Conservation (phyloP, 2,797 vertebrate species). For the Leuciscus waleckii region DNA sequence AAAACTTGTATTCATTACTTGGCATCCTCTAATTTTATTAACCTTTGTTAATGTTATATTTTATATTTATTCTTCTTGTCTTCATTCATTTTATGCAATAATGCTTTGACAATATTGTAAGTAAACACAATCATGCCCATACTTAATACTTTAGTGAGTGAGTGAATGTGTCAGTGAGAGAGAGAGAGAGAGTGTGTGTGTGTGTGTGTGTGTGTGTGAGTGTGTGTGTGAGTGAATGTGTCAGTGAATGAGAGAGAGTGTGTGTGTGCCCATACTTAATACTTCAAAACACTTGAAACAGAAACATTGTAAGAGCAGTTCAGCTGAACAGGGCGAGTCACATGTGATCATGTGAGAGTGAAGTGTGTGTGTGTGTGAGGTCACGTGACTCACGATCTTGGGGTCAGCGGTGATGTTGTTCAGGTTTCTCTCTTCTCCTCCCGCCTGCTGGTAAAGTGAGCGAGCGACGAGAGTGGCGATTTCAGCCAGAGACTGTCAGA, state of each 20-base stretch:
- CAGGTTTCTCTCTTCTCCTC: conserved; percentile 71
- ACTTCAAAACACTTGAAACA: background rate
- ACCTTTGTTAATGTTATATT: too few species aligned
- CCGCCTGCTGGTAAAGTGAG: conserved; percentile 85
- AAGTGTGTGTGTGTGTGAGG: background rate
- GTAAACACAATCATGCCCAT: background rate
- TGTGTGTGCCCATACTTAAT: too few species aligned
- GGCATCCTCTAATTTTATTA: too few species aligned
- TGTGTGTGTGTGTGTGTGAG: too few species aligned
- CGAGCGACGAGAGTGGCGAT: conserved; percentile 87
- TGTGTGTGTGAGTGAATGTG: too few species aligned
- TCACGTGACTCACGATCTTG: conserved; percentile 77
- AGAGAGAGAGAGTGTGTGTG: too few species aligned
- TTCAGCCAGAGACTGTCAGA: conserved; percentile 81
- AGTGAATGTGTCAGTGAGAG: too few species aligned
- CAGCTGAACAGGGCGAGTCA: background rate
- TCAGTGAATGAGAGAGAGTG: too few species aligned
- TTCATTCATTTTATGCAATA: too few species aligned
- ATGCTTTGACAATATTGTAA: background rate
- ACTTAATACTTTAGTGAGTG: too few species aligned
- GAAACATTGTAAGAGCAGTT: background rate
- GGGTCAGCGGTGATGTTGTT: conserved; percentile 79
- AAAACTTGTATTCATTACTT: too few species aligned
- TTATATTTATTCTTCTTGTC: too few species aligned
- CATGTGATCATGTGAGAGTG: conserved; percentile 19